Percentiles rank a stretch among this genome's conserved stretches.
Conservation (phyloP, 2,113 vertebrate genomes). For the Anthoscopus minutus region DNA sequence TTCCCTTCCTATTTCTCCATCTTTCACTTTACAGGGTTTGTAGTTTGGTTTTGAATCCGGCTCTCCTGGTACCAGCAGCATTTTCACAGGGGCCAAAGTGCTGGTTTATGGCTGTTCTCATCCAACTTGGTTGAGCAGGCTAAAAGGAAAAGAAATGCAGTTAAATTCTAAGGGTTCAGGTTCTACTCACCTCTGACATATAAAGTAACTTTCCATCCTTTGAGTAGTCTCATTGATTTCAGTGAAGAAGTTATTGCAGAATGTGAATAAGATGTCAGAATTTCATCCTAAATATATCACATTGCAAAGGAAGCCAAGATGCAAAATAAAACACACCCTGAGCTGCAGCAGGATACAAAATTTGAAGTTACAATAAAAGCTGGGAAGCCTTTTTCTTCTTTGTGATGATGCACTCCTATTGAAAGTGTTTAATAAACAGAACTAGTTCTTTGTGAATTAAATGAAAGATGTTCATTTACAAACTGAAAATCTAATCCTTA, state of each 20-base stretch:
- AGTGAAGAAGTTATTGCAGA: background rate
- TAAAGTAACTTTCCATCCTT: background rate
- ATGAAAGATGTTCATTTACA: background rate
- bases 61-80: background rate
- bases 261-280: background rate
- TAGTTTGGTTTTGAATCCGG: background rate
- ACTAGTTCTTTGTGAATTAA: background rate
- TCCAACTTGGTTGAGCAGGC: background rate
- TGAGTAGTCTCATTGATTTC: background rate
- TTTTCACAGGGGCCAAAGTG: background rate
- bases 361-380: background rate
- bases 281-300: conserved; percentile 1
- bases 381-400: background rate
- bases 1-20: background rate
- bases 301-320: background rate
- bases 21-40: background rate
- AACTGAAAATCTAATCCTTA: background rate
- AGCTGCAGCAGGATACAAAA: background rate
- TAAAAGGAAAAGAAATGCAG: background rate
- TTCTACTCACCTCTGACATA: background rate
- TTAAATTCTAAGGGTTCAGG: background rate
- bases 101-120: background rate
- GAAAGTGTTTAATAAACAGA: conserved; percentile 8
- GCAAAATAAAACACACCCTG: background rate
- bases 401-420: background rate